phyloP scores from a whole-genome alignment of 2,113 vertebrate species.

The Laticauda laticaudata region DNA sequence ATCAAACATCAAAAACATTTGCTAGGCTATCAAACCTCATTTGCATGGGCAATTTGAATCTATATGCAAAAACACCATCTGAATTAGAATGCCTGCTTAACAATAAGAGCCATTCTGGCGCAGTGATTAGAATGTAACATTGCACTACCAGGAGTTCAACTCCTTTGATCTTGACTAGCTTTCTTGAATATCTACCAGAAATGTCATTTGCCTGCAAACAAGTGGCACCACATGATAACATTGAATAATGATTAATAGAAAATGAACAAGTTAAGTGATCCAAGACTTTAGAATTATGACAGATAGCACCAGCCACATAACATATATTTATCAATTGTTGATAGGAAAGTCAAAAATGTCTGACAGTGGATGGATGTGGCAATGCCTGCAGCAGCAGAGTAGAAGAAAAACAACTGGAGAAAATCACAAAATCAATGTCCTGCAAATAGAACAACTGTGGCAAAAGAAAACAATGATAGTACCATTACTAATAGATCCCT shows the following conservation, averaged over 20 bases:
- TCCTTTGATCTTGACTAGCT: not conserved
- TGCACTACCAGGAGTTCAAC: not conserved
- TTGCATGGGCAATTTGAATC: not conserved
- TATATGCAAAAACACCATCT: not conserved
- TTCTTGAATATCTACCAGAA: not conserved
- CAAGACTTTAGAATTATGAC: not conserved
- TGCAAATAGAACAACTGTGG: not conserved
- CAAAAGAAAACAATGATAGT: not conserved
- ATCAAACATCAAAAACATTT: not conserved
- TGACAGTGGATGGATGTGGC: not conserved
- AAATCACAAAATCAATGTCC: not conserved
- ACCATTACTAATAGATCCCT: not conserved
- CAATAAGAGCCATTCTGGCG: not conserved
- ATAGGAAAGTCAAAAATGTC: not conserved
- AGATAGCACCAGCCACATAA: not conserved
- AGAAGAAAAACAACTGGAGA: not conserved
- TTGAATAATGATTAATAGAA: not conserved
- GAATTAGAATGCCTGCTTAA: not conserved
- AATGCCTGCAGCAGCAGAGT: not conserved
- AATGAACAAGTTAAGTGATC: not conserved
- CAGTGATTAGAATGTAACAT: not conserved
- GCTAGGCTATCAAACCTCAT: not conserved
- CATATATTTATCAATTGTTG: not conserved
- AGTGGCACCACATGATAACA: not conserved
- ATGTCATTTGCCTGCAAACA: not conserved